phyloP scores from a whole-genome alignment of 64 coral and sea anemone genomes.

The Actinia tenebrosa region DNA sequence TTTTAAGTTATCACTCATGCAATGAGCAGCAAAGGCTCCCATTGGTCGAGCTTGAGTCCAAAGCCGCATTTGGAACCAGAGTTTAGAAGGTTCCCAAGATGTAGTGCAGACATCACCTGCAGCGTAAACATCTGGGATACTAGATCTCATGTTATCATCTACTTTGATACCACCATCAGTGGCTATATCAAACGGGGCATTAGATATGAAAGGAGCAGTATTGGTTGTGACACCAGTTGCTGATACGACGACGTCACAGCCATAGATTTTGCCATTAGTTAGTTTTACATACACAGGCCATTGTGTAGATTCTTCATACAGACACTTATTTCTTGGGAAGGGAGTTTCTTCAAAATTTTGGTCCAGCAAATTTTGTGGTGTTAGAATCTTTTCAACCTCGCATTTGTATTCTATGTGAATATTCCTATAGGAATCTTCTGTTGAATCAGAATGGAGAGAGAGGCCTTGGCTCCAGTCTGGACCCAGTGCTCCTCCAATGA shows the following conservation, averaged over 20 bases:
- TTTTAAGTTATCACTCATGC: constrained; percentile 59
- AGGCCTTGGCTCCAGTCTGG: constrained; percentile 78
- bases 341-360: constrained; percentile 23
- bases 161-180: constrained; percentile 81
- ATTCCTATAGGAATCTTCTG: constrained; percentile 9
- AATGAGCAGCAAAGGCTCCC: constrained; percentile 89
- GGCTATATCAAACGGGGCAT: constrained; percentile 50
- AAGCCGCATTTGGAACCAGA: constrained; percentile 94
- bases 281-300: constrained; percentile 78
- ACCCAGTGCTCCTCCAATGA: constrained; percentile 72
- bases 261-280: constrained; percentile 66
- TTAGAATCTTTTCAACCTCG: constrained; percentile 49
- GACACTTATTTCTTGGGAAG: background rate
- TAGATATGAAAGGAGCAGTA: constrained; percentile 38
- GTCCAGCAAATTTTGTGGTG: constrained; percentile 20
- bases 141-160: constrained; percentile 73
- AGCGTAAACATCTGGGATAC: constrained; percentile 72
- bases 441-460: constrained; percentile 14
- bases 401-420: constrained; percentile 75
- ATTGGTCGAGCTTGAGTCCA: constrained; percentile 95
- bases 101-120: constrained; percentile 81
- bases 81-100: constrained; percentile 74
- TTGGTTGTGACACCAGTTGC: constrained; percentile 88
- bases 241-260: constrained; percentile 91
- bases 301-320: background rate